Percentiles rank a stretch among this genome's conserved stretches.
Evolutionary conservation across 1,140 invertebrate genomes (phyloP).

Genomic region (Armadillidium nasatum): DNA sequence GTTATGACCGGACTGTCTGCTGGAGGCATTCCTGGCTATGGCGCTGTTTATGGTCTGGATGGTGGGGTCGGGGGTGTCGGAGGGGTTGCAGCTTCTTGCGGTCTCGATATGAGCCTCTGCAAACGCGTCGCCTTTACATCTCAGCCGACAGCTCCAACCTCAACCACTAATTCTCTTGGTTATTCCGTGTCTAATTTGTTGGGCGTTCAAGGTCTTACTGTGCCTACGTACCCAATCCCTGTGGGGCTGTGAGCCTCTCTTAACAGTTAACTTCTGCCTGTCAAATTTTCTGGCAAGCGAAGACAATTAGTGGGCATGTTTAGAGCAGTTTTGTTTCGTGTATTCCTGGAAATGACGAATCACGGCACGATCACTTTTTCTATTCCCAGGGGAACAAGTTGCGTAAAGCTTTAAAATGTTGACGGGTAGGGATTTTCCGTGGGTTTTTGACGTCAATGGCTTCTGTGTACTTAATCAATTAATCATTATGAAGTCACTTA

Average conservation of each 20-base stretch:
- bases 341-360: neutral
- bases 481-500: too few species aligned
- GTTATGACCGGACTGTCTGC: constrained; percentile 35
- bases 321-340: neutral
- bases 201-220: constrained; percentile 44
- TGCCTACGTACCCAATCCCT: constrained; percentile 45
- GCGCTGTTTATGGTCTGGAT: constrained; percentile 38
- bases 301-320: neutral
- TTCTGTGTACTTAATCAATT: too few species aligned
- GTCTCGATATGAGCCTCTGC: constrained; percentile 44
- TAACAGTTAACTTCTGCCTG: neutral
- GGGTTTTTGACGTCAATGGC: too few species aligned
- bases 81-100: constrained; percentile 35
- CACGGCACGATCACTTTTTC: neutral
- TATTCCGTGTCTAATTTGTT: constrained; percentile 45
- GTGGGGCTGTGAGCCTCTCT: constrained; percentile 43
- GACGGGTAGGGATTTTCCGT: neutral
- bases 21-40: constrained; percentile 42
- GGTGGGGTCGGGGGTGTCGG: constrained; percentile 33
- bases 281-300: neutral
- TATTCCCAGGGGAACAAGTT: neutral
- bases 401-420: neutral
- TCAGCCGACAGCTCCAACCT: constrained; percentile 40
- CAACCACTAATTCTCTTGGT: constrained; percentile 43
- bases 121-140: constrained; percentile 43